A percentile compares a stretch with the other conserved stretches of the same genome.
Conservation (phyloP, 2,797 vertebrate genomes). For the Acanthurus tractus region DNA sequence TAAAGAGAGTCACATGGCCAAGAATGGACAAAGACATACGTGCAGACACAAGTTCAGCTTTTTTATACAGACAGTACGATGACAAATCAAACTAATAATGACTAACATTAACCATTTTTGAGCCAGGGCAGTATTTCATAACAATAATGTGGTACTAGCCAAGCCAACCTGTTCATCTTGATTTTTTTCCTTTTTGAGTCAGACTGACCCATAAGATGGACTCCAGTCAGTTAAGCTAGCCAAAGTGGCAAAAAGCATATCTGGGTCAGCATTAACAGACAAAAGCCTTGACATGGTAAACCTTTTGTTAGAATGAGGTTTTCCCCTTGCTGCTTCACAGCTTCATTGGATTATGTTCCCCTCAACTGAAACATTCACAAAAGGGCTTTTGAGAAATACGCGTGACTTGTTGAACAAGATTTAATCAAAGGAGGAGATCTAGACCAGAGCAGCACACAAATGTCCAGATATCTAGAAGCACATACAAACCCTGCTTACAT, state of each 20-base stretch:
- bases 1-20: not conserved
- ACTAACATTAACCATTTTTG: slow-evolving; percentile 5
- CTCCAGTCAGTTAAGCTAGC: not conserved
- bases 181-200: not conserved
- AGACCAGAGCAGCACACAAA: slow-evolving; percentile 1
- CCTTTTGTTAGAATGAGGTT: slow-evolving; percentile 52
- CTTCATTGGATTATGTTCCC: slow-evolving; percentile 39
- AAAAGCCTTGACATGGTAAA: slow-evolving; percentile 29
- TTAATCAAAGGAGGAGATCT: slow-evolving; percentile 35
- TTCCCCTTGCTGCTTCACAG: slow-evolving; percentile 16
- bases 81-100: not conserved
- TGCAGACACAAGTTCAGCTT: not conserved
- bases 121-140: slow-evolving; percentile 3
- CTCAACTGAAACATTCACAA: slow-evolving; percentile 24
- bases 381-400: slow-evolving; percentile 28
- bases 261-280: slow-evolving; percentile 49
- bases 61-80: not conserved
- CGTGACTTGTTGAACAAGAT: slow-evolving; percentile 12
- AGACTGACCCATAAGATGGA: not conserved
- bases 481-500: not conserved
- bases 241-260: slow-evolving; percentile 30
- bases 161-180: not conserved
- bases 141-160: not conserved
- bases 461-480: not conserved
- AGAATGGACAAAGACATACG: slow-evolving; percentile 5